A percentile compares a stretch with the other conserved stretches of the same genome.
phyloP scores from a whole-genome alignment of 92 coral and sea anemone genomes.

The Montipora capitata region DNA sequence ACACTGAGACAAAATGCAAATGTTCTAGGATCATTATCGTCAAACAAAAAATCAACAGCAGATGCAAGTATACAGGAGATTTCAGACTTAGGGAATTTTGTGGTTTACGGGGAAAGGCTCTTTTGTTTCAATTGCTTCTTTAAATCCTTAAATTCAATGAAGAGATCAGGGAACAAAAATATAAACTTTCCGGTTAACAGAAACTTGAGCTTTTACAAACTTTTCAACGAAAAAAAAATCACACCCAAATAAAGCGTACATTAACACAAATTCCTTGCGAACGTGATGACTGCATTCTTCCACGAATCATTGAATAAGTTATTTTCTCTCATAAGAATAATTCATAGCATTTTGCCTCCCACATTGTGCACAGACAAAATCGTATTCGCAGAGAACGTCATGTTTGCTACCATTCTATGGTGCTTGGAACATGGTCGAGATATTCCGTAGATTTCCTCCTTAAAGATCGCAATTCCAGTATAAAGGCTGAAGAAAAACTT shows the following conservation, averaged over 20 bases:
- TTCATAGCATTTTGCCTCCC: constrained; percentile 16
- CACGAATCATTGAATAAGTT: neutral
- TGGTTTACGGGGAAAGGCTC: too few species aligned
- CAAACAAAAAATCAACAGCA: too few species aligned
- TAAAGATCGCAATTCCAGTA: neutral
- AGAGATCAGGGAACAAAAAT: neutral
- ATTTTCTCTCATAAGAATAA: neutral
- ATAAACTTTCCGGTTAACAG: too few species aligned
- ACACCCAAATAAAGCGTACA: neutral
- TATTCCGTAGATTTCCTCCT: neutral
- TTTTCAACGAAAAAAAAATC: neutral
- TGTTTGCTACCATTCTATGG: neutral
- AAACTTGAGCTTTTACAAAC: neutral
- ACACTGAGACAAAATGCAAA: neutral
- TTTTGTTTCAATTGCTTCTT: too few species aligned
- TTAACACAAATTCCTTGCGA: neutral
- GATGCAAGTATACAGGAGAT: too few species aligned
- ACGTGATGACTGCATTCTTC: neutral
- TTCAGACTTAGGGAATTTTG: too few species aligned
- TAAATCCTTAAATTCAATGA: neutral
- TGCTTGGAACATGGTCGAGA: neutral
- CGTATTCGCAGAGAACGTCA: neutral
- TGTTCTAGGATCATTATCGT: neutral
- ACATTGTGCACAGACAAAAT: neutral
- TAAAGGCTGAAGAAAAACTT: neutral